These are phyloP conservation scores for Cryptomyrus ogoouensis DNA, from an alignment of 2,113 vertebrate species.

Conservation along the genomic window DNA sequence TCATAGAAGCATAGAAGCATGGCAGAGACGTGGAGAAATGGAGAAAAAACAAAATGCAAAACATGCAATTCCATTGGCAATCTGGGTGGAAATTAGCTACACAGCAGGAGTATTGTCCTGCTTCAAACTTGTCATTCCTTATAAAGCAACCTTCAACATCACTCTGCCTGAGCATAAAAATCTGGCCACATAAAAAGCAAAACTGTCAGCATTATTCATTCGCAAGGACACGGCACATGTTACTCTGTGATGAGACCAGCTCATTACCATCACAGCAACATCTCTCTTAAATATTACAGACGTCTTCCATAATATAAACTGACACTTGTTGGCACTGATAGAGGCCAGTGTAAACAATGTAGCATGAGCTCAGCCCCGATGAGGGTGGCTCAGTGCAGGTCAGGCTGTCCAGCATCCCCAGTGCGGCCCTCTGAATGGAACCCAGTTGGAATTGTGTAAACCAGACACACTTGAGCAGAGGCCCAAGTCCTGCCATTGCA, in stretches of 20 bases:
- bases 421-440: conserved; percentile 37
- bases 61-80: background rate
- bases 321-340: background rate
- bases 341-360: conserved; percentile 19
- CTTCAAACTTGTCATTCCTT: background rate
- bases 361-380: conserved; percentile 21
- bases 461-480: conserved; percentile 42
- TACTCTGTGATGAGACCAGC: background rate
- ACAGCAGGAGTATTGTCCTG: background rate
- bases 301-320: conserved; percentile 19
- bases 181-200: background rate
- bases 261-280: conserved; percentile 28
- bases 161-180: background rate
- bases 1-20: background rate
- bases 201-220: background rate
- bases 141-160: background rate
- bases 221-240: background rate
- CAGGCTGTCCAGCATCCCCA: background rate
- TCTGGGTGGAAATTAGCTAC: background rate
- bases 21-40: background rate
- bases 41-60: background rate
- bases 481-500: conserved; percentile 48
- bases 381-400: conserved; percentile 16
- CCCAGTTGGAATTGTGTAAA: conserved; percentile 39
- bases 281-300: conserved; percentile 36